Conservation (phyloP, 2,797 vertebrate species). For the Mormyrops attenuatus region DNA sequence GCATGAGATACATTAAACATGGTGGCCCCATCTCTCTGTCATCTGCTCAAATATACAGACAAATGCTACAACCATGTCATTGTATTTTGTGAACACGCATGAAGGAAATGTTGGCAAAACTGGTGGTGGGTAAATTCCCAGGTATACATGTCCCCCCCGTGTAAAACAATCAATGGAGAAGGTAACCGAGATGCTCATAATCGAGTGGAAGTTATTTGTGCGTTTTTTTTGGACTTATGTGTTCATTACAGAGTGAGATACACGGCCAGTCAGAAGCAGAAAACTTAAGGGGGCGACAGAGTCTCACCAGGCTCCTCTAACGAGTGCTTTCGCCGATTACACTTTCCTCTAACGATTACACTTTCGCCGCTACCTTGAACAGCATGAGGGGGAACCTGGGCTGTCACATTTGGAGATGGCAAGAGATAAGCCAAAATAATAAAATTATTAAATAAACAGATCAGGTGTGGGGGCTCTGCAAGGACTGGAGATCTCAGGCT, state of each 20-base stretch:
- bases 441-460: constrained; percentile 27
- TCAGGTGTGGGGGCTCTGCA: constrained; percentile 76
- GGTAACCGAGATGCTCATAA: neutral
- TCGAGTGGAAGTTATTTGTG: neutral
- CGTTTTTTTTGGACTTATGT: neutral
- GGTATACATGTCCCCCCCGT: neutral
- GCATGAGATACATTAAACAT: neutral
- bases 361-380: neutral
- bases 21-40: neutral
- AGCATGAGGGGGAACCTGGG: constrained; percentile 66
- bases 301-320: neutral
- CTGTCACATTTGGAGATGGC: constrained; percentile 55
- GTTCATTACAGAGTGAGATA: neutral
- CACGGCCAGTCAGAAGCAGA: neutral
- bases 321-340: neutral
- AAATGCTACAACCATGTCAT: neutral
- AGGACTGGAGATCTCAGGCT: constrained; percentile 77
- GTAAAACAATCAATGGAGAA: neutral
- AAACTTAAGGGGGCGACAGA: neutral
- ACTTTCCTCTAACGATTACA: neutral
- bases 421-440: constrained; percentile 37
- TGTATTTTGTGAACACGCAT: neutral
- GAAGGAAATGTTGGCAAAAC: neutral
- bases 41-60: neutral
- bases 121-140: neutral